A percentile compares a stretch with the other conserved stretches of the same genome.
Conservation (phyloP, 2,113 vertebrate species). For the Oncorhynchus clarkii region DNA sequence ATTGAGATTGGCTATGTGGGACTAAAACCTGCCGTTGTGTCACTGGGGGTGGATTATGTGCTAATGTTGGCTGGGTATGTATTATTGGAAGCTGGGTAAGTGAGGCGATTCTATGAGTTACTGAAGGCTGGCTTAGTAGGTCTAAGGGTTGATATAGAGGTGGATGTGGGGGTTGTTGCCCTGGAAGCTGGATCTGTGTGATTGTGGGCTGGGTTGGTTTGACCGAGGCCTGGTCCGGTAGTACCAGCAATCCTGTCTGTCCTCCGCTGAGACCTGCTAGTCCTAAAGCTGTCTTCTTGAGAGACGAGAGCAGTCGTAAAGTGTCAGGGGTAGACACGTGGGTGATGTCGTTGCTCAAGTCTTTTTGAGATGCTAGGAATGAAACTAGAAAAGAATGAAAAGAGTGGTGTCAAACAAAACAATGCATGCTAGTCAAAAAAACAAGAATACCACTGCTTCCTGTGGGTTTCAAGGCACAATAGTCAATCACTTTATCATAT, state of each 20-base stretch:
- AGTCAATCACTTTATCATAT: no score
- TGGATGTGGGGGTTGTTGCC: background rate
- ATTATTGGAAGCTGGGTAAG: conserved; percentile 6
- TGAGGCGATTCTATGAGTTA: background rate
- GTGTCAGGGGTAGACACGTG: background rate
- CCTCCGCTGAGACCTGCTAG: background rate
- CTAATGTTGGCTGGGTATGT: conserved; percentile 1
- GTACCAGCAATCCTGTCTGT: background rate
- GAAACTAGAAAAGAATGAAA: conserved; percentile 12
- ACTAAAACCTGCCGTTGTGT: background rate
- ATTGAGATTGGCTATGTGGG: background rate
- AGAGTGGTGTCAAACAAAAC: background rate
- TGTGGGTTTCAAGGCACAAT: no score
- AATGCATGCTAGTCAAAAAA: background rate
- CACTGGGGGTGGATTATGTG: background rate
- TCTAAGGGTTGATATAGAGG: conserved; percentile 30
- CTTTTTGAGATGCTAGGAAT: conserved; percentile 35
- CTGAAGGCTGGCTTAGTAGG: conserved; percentile 2
- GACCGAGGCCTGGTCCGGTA: conserved; percentile 21
- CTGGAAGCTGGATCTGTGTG: conserved; percentile 51
- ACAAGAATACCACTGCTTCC: no score
- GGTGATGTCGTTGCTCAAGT: background rate
- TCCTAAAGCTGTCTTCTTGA: conserved; percentile 3
- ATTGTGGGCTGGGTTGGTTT: conserved; percentile 21
- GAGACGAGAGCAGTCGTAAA: background rate